Evolutionary conservation across 2,888 invertebrate species (phyloP), one percentile per base, ranked within the genome.

Genomic region (Hyalella azteca): DNA sequence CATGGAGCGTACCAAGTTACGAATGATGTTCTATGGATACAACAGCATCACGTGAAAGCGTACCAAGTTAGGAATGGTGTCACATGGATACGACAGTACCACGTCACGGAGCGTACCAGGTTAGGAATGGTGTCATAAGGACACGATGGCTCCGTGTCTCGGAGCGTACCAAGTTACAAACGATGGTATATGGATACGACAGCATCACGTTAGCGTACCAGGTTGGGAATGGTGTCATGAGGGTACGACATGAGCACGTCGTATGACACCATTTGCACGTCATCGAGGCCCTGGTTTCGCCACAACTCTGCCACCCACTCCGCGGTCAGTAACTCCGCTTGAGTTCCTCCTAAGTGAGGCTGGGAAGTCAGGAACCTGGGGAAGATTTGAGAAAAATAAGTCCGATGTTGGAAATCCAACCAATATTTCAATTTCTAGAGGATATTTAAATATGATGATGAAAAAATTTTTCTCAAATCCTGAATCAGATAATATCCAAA

Each of bases 201-300:
- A 54, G 7, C 54, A 22, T 26, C 26, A 54, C 54, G 54, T n/a
- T 22, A 45, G 26, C 81, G 75, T 36, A 85, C 84, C 77, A 78
- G 49, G 77, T 85, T 85, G 19, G 85, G 85, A 3, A 41, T 59
- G 3, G 41, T 32, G 19, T 40, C 13, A 39, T 79, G 59, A 36
- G 85, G 85, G 77, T 81, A 85, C 1, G 85, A 83, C 29, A 85
- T 77, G 7, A 82, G 59, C n/a, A 83, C 81, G 5, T 82, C 80
- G 26, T 83, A 83, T 4, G 78, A 79, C 32, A 77, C 73, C 73
- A 78, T 29, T 29, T 81, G 79, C n/a, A 84, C 82, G 40, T 78
- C 78, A 26, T 84, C 84, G 32, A 84, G 66, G 32, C 83, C 84
- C 73, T 81, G 81, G 11, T 73, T 26, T 11, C 59, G 78, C 83